A percentile compares a stretch with the other conserved stretches of the same genome.
Evolutionary conservation across 1,140 invertebrate genomes (phyloP).

Genomic region (Sycophila sp.): DNA sequence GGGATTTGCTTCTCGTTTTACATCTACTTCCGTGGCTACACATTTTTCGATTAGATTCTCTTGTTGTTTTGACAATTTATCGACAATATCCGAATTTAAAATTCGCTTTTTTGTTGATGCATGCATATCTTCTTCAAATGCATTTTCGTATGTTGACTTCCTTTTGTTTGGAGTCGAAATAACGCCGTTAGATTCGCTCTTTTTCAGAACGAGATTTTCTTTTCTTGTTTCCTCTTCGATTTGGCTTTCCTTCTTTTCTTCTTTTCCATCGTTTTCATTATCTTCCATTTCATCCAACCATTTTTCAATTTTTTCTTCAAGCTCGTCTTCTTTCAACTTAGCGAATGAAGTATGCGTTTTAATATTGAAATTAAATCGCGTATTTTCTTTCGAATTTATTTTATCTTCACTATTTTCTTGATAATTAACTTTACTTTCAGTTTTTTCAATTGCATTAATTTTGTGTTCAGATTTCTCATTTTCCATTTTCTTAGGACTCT

Average conservation of each 20-base stretch:
- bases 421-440: too few relatives aligned
- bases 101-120: slow-evolving; percentile 25
- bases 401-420: too few relatives aligned
- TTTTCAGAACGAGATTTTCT: background rate
- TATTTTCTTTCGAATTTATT: slow-evolving; percentile 23
- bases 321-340: slow-evolving; percentile 39
- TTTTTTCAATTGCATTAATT: slow-evolving; percentile 4
- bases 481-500: slow-evolving; percentile 26
- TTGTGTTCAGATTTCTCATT: background rate
- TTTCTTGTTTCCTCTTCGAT: background rate
- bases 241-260: slow-evolving; percentile 25
- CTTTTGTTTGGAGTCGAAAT: background rate
- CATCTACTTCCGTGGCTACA: slow-evolving; percentile 9
- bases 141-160: slow-evolving; percentile 31
- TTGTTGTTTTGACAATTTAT: slow-evolving; percentile 24
- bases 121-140: slow-evolving; percentile 30
- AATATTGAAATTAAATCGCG: slow-evolving; percentile 27
- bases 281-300: slow-evolving; percentile 49
- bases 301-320: slow-evolving; percentile 47
- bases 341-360: slow-evolving; percentile 33
- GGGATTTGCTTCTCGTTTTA: background rate
- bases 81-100: slow-evolving; percentile 24
- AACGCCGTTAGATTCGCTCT: background rate
- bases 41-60: slow-evolving; percentile 16
- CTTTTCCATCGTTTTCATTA: background rate